phyloP scores from a whole-genome alignment of 2,797 vertebrate species.

The Synanceia verrucosa region DNA sequence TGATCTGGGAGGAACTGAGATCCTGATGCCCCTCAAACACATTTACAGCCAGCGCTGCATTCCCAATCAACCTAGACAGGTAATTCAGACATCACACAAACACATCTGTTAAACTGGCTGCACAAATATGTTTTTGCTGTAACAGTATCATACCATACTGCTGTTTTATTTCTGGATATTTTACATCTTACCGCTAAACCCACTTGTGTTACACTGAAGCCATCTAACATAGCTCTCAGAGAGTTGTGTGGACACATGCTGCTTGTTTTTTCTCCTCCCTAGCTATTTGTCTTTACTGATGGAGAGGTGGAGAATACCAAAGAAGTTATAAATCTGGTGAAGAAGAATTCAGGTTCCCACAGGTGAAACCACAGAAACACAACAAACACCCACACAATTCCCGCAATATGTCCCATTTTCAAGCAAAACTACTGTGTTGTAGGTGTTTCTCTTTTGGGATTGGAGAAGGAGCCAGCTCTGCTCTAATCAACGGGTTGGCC shows the following conservation, averaged over 20 bases:
- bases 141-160: background rate
- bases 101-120: background rate
- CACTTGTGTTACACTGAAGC: background rate
- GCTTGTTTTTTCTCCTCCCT: conserved; percentile 1
- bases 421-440: conserved; percentile 4
- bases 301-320: conserved; percentile 81
- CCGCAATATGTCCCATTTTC: background rate
- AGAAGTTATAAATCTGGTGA: conserved; percentile 74
- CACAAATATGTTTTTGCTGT: background rate
- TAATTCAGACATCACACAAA: conserved; percentile 27
- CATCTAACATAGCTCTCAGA: background rate
- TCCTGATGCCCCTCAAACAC: conserved; percentile 41
- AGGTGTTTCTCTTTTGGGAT: conserved; percentile 92
- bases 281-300: conserved; percentile 86
- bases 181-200: background rate
- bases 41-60: conserved; percentile 68
- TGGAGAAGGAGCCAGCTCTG: conserved; percentile 87
- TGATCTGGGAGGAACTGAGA: conserved; percentile 71
- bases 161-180: background rate
- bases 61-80: conserved; percentile 68
- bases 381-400: background rate
- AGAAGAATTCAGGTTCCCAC: conserved; percentile 69
- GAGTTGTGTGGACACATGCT: background rate
- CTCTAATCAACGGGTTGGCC: conserved; percentile 86
- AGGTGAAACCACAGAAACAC: conserved; percentile 76